A percentile compares a stretch with the other conserved stretches of the same genome.
These are phyloP conservation scores for Eucidaris tribuloides DNA, from an alignment of 35 echinoderm and acorn worm species.

Conservation along the genomic window DNA sequence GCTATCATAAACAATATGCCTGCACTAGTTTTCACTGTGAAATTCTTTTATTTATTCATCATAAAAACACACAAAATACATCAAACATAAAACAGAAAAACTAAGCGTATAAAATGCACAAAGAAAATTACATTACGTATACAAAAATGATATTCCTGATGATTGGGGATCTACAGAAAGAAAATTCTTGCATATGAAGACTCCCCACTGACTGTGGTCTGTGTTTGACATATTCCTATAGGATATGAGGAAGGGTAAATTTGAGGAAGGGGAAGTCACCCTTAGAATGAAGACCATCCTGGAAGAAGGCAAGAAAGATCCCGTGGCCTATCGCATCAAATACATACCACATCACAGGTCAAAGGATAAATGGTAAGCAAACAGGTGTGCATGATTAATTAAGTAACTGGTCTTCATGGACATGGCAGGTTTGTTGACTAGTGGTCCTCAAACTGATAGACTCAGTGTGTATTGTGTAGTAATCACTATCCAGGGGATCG, in stretches of 20 bases:
- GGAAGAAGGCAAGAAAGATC: constrained; percentile 98
- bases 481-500: not conserved
- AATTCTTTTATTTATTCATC: no score
- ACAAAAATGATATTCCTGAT: not conserved
- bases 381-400: not conserved
- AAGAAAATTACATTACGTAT: not conserved
- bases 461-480: not conserved
- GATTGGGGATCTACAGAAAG: not conserved
- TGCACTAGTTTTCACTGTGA: no score
- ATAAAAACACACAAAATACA: no score
- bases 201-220: not conserved
- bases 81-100: not conserved
- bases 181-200: not conserved
- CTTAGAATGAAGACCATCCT: constrained; percentile 93
- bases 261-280: constrained; percentile 88
- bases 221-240: not conserved
- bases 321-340: constrained; percentile 95
- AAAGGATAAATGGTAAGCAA: constrained; percentile 79
- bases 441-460: not conserved
- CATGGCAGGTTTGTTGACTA: not conserved
- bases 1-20: no score
- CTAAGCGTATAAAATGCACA: not conserved
- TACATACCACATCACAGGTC: constrained; percentile 87
- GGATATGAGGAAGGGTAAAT: constrained; percentile 98
- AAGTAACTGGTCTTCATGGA: not conserved